Evolutionary conservation across 2,797 vertebrate genomes (phyloP), one percentile per base, ranked within the genome.

Genomic region (Trematomus bernacchii): DNA sequence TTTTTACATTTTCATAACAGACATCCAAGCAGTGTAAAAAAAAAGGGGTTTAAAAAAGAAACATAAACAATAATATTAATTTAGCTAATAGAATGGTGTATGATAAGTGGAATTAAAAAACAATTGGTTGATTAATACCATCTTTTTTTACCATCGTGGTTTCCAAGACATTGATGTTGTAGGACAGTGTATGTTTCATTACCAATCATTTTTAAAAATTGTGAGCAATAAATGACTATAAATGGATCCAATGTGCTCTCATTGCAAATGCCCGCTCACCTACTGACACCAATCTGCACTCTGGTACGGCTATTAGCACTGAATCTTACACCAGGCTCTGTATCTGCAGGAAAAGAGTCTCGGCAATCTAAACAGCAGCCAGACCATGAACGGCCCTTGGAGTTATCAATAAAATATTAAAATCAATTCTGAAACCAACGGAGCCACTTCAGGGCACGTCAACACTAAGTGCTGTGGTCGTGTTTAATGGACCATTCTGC

Each of bases 371-470:
- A 69, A 54, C 66, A 58, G 44, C 50, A 65, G 18, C 37, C 50
- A 61, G 69, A 27, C 44, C 27, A 43, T 3, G 33, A 58, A 21
- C 19, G 47, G 47, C 54, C 43, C 54, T 18, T 40, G 15, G 58
- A 50, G 19, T 27, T 62, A n/a, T 58, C 48, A 75, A 69, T 78
- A 19, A 65, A 73, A 59, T 37, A 66, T 73, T 60, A 42, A 73
- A 69, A 61, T 68, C 52, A 46, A 37, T 53, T 72, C 18, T 23
- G 16, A 67, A 73, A 18, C 58, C n/a, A 61, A 75, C 16, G 11
- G 11, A 47, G 44, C 40, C 51, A 19, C 16, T 40, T 10, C 27
- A 55, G 27, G 6, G 58, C 42, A 33, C 23, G 4, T 23, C 6
- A 63, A 44, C 21, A 23, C 30, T 33, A n/a, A n/a, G 14, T 50